phyloP scores from a whole-genome alignment of 53 echinoderm and acorn worm genomes.

The Astropecten irregularis region DNA sequence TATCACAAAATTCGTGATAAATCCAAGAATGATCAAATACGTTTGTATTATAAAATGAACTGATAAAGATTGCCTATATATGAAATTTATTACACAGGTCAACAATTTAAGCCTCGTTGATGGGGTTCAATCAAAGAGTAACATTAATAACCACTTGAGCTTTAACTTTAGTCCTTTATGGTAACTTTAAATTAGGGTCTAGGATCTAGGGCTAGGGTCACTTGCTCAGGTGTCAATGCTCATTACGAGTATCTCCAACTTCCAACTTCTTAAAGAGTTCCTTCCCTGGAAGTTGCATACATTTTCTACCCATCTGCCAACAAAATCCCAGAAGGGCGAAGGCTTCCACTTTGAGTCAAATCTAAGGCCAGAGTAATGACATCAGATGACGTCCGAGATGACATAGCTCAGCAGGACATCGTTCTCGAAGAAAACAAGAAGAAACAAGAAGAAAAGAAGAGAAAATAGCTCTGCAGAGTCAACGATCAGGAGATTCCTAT shows the following conservation, averaged over 20 bases:
- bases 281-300: background rate
- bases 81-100: no score
- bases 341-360: constrained; percentile 5
- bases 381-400: background rate
- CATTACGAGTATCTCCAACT: constrained; percentile 45
- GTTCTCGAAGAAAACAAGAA: background rate
- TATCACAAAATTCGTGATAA: no score
- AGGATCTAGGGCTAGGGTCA: background rate
- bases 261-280: background rate
- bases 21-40: no score
- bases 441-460: background rate
- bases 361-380: no score
- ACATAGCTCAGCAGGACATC: background rate
- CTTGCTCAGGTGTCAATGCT: background rate
- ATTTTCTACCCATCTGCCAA: background rate
- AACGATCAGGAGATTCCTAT: no score
- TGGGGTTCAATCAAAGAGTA: no score
- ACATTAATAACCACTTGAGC: no score
- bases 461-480: background rate
- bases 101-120: no score
- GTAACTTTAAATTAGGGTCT: no score
- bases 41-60: no score
- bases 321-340: background rate
- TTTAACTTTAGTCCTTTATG: no score
- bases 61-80: no score